phyloP scores from a whole-genome alignment of 2,797 vertebrate species.

The Florisuga fusca region DNA sequence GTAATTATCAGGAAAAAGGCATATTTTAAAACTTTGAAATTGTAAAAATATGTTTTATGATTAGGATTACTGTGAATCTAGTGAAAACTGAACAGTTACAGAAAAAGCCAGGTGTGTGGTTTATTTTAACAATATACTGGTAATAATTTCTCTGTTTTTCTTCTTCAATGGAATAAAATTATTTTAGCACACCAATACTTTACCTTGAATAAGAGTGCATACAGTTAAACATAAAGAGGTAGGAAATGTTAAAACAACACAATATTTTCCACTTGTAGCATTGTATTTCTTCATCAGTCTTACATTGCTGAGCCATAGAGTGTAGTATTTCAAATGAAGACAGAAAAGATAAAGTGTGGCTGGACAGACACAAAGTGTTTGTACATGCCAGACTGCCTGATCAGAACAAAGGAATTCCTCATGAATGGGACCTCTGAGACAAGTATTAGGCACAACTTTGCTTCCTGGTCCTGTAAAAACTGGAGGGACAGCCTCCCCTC shows the following conservation, averaged over 20 bases:
- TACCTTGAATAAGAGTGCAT: background rate
- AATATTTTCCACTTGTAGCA: constrained; percentile 22
- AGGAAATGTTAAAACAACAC: background rate
- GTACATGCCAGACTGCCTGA: background rate
- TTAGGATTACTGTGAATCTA: background rate
- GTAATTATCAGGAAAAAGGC: background rate
- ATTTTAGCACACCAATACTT: background rate
- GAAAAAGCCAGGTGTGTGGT: background rate
- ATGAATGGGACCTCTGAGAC: background rate
- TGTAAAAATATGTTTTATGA: background rate
- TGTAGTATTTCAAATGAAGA: constrained; percentile 7
- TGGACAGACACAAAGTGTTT: constrained; percentile 10
- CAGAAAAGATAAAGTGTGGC: constrained; percentile 29
- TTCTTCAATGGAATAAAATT: background rate
- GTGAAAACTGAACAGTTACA: background rate
- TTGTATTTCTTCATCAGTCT: constrained; percentile 38
- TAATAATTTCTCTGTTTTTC: background rate
- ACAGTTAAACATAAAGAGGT: background rate
- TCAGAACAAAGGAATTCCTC: background rate
- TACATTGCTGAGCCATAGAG: constrained; percentile 21
- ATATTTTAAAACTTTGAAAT: background rate
- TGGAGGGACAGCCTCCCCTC: background rate
- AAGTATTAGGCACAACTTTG: background rate
- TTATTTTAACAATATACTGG: background rate
- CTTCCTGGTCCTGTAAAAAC: background rate